Base-by-base conservation (phyloP, 2,888 invertebrate species). In the Thymelicus acteon region DNA sequence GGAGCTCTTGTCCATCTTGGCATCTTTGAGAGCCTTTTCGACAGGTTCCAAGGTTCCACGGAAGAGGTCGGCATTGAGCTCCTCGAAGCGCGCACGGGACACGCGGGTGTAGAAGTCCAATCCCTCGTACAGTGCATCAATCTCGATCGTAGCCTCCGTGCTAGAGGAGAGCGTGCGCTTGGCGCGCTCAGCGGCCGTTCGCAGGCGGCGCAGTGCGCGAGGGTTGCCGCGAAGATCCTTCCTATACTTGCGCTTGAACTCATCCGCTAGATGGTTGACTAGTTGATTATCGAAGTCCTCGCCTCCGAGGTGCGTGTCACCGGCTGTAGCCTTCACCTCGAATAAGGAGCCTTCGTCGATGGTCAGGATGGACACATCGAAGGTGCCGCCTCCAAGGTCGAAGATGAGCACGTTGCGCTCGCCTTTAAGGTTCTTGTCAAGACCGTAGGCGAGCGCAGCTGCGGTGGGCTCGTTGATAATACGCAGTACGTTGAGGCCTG, bases 381-480 rank as follows among this genome's bases (percentile, higher is more conserved):
- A 97, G 15, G 97, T 97, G 72, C 95, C 95, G 44, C 95, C 95
- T 15, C 95, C 95, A 72, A 96, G 89, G 81, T 96, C 96, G 82
- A 96, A 96, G 75, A 96, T 96, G 13, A 95, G 85, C 6, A 96
- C 95, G 79, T 95, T 95, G 13, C 94, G 91, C 80, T 95, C 95
- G 12, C 95, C 95, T 76, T 93, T 92, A 82, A 96, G 87, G 93
- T 97, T 95, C 79, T 95, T 95, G 80, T 95, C 95, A 44, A 95
- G 91, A 1, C 97, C 97, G 82, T 97, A 96, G 7, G 96, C 96
- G 67, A 96, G 89, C 31, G 96, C 95, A 7, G 96, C 97, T 4
- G 96, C 96, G 8, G 97, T 97, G 6, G 97, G 97, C 83, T 97
- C 97, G 85, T 97, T 97, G 80, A 97, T 97, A 78, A 98, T 97